Evolutionary conservation across 2,888 invertebrate genomes (phyloP).

Genomic region (Tholera decimalis): DNA sequence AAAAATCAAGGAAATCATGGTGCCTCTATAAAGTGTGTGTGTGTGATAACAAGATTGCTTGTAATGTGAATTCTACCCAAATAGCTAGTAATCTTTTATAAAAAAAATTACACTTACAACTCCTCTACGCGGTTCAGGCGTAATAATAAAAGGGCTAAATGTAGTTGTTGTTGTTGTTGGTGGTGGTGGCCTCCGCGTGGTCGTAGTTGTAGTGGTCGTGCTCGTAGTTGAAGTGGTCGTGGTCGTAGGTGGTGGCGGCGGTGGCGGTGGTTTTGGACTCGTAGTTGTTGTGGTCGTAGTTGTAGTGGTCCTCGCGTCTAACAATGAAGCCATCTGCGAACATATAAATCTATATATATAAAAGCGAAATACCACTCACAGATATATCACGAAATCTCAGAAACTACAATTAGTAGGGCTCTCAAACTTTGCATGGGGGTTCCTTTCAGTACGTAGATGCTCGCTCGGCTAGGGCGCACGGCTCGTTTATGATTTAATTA

Average conservation of each 20-base stretch:
- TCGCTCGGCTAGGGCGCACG: too few species aligned
- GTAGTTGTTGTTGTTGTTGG: background rate
- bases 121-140: background rate
- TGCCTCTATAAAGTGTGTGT: too few species aligned
- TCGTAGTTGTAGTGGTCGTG: constrained; percentile 13
- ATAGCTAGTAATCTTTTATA: too few species aligned
- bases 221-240: background rate
- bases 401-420: too few species aligned
- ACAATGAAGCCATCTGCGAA: constrained; percentile 45
- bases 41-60: too few species aligned
- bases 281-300: constrained; percentile 16
- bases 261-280: background rate
- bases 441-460: too few species aligned
- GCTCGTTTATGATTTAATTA: too few species aligned
- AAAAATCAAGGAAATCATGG: too few species aligned
- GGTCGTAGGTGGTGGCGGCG: background rate
- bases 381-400: too few species aligned
- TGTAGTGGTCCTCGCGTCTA: constrained; percentile 12
- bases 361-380: too few species aligned
- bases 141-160: background rate
- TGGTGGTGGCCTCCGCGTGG: constrained; percentile 6
- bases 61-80: too few species aligned
- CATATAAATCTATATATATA: background rate
- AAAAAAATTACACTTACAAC: constrained; percentile 2
- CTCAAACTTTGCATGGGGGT: too few species aligned